These are phyloP conservation scores for Caenorhabditis sp. DNA, from an alignment of 2,888 invertebrate genomes.

Conservation along the genomic window DNA sequence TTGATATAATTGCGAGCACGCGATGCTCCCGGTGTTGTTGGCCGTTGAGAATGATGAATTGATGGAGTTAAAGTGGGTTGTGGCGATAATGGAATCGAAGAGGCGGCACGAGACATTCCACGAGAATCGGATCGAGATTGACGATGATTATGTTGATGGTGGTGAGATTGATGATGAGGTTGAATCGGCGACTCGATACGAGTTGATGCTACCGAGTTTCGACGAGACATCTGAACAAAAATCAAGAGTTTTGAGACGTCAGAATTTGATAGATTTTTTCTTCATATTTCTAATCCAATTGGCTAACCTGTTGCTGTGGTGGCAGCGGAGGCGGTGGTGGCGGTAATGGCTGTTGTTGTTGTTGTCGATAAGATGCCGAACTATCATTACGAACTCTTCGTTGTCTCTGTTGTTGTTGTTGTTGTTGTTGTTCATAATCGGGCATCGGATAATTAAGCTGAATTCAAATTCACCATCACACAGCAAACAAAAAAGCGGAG, in stretches of 20 bases:
- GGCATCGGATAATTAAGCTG: slow-evolving; percentile 43
- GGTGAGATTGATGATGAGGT: slow-evolving; percentile 19
- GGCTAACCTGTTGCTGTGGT: slow-evolving; percentile 1
- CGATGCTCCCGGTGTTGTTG: slow-evolving; percentile 48
- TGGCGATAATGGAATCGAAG: slow-evolving; percentile 43
- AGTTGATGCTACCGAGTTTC: slow-evolving; percentile 52
- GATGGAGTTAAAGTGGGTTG: slow-evolving; percentile 33
- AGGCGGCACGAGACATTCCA: slow-evolving; percentile 40
- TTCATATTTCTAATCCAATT: neutral
- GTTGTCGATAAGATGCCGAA: slow-evolving; percentile 8
- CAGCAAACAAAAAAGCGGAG: neutral
- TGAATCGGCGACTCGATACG: slow-evolving; percentile 39
- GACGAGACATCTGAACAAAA: slow-evolving; percentile 56
- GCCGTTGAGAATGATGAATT: slow-evolving; percentile 27
- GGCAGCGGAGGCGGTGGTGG: slow-evolving; percentile 27
- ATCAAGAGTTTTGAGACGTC: neutral
- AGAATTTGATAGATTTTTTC: neutral
- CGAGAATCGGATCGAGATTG: slow-evolving; percentile 42
- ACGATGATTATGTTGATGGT: slow-evolving; percentile 25
- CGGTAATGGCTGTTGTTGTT: slow-evolving; percentile 5
- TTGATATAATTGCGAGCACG: slow-evolving; percentile 51
- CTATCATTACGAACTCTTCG: slow-evolving; percentile 15
- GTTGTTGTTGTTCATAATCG: slow-evolving; percentile 48
- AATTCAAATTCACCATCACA: neutral
- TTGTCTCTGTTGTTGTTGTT: slow-evolving; percentile 4